Conservation (phyloP, 2,797 vertebrate genomes). For the Sebastes melanostomus region DNA sequence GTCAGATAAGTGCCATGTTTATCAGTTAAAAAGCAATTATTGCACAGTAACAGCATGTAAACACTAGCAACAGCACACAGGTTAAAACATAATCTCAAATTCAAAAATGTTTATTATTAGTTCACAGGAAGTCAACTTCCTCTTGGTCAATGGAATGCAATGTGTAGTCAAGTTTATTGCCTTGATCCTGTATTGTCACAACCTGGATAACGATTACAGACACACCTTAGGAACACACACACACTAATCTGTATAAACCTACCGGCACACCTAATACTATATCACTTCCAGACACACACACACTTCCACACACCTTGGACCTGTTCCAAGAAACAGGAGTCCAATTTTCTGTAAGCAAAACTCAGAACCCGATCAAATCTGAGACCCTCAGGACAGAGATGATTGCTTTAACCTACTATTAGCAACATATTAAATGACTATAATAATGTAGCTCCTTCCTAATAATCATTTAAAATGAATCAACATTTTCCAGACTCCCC, state of each 20-base stretch:
- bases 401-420: not conserved
- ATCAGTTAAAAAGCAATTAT: conserved; percentile 1
- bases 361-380: not conserved
- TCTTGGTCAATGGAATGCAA: conserved; percentile 4
- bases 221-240: conserved; percentile 63
- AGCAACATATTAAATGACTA: not conserved
- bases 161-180: conserved; percentile 21
- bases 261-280: conserved; percentile 54
- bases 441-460: not conserved
- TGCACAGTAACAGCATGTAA: conserved; percentile 19
- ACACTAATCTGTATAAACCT: conserved; percentile 54
- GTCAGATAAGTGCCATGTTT: not conserved
- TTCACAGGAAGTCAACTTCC: not conserved
- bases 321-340: not conserved
- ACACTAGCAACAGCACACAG: not conserved
- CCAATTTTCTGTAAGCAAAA: not conserved
- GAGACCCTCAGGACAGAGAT: not conserved
- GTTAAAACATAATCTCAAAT: not conserved
- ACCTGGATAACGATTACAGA: conserved; percentile 31
- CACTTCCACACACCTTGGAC: conserved; percentile 18
- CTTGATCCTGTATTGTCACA: conserved; percentile 38
- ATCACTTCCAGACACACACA: conserved; percentile 36
- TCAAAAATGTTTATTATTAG: not conserved
- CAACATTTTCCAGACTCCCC: conserved; percentile 34
- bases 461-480: conserved; percentile 18